A percentile compares a stretch with the other conserved stretches of the same genome.
Evolutionary conservation across 2,113 vertebrate genomes (phyloP).

Genomic region (Aldabrachelys gigantea): DNA sequence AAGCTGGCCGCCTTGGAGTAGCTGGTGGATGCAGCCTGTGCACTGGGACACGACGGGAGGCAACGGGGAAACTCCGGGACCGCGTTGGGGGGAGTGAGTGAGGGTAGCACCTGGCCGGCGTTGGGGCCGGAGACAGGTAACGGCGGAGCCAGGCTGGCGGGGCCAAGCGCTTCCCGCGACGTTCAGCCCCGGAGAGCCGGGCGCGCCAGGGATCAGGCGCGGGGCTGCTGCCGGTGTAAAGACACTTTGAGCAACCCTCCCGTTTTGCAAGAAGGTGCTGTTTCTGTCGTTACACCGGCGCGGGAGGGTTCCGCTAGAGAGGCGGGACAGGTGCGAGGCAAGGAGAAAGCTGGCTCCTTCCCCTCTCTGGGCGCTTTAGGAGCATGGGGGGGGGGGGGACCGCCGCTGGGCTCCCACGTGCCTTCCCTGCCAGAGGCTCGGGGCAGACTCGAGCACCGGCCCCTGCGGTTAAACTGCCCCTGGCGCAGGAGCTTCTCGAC

Average conservation of each 20-base stretch:
- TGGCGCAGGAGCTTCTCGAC: too few species aligned
- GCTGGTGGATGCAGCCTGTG: slow-evolving; percentile 4
- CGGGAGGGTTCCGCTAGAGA: background rate
- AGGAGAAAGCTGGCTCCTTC: too few species aligned
- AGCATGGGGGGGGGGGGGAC: background rate
- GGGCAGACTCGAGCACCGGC: too few species aligned
- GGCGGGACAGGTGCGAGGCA: background rate
- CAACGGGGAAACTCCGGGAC: background rate
- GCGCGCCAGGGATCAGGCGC: background rate
- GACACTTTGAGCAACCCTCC: too few species aligned
- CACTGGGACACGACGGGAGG: background rate
- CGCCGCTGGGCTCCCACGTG: background rate
- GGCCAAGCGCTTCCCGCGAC: background rate
- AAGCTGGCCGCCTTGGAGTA: slow-evolving; percentile 76
- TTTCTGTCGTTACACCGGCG: too few species aligned
- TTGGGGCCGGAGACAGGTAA: slow-evolving; percentile 33
- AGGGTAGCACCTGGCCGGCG: background rate
- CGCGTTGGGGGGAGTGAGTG: background rate
- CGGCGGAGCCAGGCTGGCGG: background rate
- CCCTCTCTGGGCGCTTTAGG: background rate
- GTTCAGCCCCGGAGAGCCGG: background rate
- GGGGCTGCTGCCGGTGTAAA: background rate
- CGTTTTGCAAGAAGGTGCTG: too few species aligned
- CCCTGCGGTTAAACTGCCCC: too few species aligned
- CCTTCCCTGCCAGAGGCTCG: too few species aligned